Percentiles rank a stretch among this genome's conserved stretches.
Evolutionary conservation across 2,113 vertebrate species (phyloP).

Genomic region (Vidua macroura): DNA sequence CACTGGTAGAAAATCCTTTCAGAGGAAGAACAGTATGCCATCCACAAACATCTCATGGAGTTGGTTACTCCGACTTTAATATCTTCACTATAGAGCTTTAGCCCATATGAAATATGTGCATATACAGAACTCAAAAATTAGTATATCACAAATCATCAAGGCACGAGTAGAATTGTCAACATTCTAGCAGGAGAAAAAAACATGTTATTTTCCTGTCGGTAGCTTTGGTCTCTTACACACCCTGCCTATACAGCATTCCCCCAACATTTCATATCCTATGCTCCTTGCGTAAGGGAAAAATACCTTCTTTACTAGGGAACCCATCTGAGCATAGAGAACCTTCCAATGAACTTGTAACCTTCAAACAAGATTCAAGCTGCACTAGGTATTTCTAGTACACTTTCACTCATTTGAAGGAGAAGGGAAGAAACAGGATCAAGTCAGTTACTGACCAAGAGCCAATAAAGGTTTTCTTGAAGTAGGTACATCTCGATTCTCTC

Average conservation of each 20-base stretch:
- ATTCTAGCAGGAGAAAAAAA: background rate
- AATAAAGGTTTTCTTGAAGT: background rate
- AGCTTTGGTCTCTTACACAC: background rate
- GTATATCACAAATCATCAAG: background rate
- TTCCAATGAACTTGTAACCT: background rate
- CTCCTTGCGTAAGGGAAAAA: background rate
- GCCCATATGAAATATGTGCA: background rate
- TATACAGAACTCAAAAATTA: background rate
- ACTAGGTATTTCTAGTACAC: background rate
- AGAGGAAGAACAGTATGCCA: background rate
- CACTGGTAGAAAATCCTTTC: background rate
- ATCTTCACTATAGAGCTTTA: background rate
- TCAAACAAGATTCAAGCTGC: background rate
- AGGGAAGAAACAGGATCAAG: background rate
- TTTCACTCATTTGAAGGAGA: background rate
- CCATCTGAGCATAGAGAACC: background rate
- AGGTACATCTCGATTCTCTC: background rate
- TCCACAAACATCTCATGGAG: background rate
- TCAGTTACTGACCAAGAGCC: background rate
- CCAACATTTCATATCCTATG: background rate
- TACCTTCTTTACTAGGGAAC: background rate
- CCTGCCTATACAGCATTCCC: background rate
- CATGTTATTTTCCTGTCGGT: fast-evolving
- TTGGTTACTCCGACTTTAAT: background rate
- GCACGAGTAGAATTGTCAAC: background rate